These are phyloP conservation scores for Nomada lathburiana DNA, from an alignment of 2,888 invertebrate genomes.

Conservation along the genomic window DNA sequence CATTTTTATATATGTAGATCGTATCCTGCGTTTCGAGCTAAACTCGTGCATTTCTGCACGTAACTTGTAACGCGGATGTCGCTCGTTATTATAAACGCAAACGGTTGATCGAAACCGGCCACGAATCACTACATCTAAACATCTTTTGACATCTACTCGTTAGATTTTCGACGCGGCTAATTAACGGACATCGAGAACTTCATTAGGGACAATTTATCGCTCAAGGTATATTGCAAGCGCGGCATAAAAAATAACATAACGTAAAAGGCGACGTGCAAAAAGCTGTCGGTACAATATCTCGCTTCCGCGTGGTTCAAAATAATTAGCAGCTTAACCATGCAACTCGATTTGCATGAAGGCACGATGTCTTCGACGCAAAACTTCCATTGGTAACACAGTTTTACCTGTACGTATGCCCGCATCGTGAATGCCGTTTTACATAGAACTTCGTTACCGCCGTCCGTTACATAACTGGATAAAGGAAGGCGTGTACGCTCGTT, in stretches of 20 bases:
- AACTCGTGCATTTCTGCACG: no score
- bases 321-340: constrained; percentile 26
- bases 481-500: background rate
- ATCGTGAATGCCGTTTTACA: background rate
- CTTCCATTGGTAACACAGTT: background rate
- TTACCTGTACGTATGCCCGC: background rate
- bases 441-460: background rate
- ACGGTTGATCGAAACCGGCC: no score
- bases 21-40: no score
- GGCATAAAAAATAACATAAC: background rate
- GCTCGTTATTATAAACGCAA: background rate
- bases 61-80: no score
- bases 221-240: background rate
- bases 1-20: no score
- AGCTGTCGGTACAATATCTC: background rate
- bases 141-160: no score
- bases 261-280: background rate
- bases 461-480: background rate
- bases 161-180: background rate
- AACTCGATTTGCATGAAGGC: background rate
- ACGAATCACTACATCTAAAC: no score
- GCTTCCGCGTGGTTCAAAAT: constrained; percentile 21
- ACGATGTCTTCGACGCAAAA: background rate
- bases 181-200: background rate
- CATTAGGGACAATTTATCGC: background rate